These are phyloP conservation scores for Auanema freiburgensis DNA, from an alignment of 2,888 invertebrate genomes.

Conservation along the genomic window DNA sequence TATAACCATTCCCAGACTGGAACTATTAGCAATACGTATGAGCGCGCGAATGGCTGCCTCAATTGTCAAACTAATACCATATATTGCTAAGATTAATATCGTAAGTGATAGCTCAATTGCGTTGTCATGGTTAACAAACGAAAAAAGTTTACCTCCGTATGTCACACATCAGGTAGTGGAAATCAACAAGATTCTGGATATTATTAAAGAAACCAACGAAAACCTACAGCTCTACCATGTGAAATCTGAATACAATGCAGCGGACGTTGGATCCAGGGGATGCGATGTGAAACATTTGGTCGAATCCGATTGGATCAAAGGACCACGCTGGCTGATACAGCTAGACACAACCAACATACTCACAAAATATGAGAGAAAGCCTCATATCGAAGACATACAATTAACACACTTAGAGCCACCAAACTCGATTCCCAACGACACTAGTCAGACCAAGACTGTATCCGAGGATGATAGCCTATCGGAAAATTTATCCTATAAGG, in stretches of 20 bases:
- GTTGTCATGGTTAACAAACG: background rate
- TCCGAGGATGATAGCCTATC: no score
- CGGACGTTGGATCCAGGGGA: constrained; percentile 1
- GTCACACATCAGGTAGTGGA: background rate
- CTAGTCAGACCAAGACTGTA: no score
- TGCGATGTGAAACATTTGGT: background rate
- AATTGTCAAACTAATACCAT: background rate
- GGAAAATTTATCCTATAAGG: no score
- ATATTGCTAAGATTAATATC: background rate
- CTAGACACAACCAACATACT: no score
- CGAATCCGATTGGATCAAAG: background rate
- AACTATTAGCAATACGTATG: constrained; percentile 2
- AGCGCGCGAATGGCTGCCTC: background rate
- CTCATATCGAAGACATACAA: no score
- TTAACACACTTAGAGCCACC: no score
- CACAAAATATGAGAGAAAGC: no score
- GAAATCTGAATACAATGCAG: background rate
- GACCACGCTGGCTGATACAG: background rate
- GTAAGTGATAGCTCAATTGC: background rate
- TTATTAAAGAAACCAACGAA: background rate
- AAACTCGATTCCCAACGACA: no score
- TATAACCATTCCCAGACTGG: background rate
- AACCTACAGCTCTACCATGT: background rate
- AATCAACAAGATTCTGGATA: background rate
- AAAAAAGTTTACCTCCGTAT: background rate